These are phyloP conservation scores for Drosophila kikkawai DNA, from an alignment of 1,140 invertebrate species.

Conservation along the genomic window DNA sequence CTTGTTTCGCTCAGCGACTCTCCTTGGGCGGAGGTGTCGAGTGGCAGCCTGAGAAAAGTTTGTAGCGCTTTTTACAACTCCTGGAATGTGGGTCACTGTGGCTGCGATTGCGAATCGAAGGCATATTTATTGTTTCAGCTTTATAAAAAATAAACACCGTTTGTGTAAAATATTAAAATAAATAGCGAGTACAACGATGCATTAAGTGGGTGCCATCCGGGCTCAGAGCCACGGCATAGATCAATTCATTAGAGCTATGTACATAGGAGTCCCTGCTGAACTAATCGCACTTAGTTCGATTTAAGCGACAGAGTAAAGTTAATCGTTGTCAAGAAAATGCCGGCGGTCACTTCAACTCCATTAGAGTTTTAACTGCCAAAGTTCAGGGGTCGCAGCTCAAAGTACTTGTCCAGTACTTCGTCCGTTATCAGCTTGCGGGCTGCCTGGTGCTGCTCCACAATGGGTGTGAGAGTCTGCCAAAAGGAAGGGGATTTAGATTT, in stretches of 20 bases:
- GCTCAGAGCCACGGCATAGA: constrained; percentile 51
- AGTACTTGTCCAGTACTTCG: constrained; percentile 93
- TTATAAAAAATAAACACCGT: constrained; percentile 72
- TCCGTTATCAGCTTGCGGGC: constrained; percentile 93
- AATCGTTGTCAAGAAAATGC: constrained; percentile 44
- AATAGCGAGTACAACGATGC: constrained; percentile 62
- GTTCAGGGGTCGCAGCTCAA: constrained; percentile 93
- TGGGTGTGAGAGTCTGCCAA: constrained; percentile 86
- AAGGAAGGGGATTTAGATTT: not conserved
- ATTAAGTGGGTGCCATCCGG: constrained; percentile 52
- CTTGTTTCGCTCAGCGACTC: not conserved
- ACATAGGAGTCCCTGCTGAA: constrained; percentile 37
- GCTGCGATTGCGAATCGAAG: constrained; percentile 50
- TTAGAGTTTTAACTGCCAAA: constrained; percentile 72
- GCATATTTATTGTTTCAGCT: constrained; percentile 66
- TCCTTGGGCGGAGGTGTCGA: constrained; percentile 29
- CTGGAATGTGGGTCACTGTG: constrained; percentile 62
- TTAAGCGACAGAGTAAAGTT: constrained; percentile 14
- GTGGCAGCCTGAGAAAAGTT: constrained; percentile 24
- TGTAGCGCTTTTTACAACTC: constrained; percentile 51
- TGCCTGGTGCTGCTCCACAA: constrained; percentile 94
- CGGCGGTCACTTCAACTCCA: not conserved
- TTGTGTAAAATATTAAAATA: constrained; percentile 56
- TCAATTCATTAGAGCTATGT: constrained; percentile 56
- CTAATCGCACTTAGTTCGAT: constrained; percentile 27